Evolutionary conservation across 2,888 invertebrate genomes (phyloP).

Genomic region (Priocnemis perturbator): DNA sequence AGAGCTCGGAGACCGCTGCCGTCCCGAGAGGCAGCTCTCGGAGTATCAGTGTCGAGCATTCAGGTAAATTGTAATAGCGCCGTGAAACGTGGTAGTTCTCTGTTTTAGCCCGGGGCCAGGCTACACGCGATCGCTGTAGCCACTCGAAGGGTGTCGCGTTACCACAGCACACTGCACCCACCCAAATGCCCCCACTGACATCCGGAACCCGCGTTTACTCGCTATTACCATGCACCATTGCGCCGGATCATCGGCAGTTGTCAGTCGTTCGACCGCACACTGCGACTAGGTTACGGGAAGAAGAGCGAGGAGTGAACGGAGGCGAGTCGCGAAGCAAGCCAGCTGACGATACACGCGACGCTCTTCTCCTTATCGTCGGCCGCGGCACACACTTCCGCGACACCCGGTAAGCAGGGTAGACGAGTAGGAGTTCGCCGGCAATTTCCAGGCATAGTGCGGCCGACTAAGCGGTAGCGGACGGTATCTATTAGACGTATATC

Average conservation of each 20-base stretch:
- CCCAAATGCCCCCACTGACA: constrained; percentile 23
- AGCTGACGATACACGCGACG: not conserved
- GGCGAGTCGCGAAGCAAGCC: not conserved
- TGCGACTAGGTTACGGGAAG: no score
- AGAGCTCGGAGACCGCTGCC: no score
- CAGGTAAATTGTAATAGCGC: constrained; percentile 29
- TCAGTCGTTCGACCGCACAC: no score
- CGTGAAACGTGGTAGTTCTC: constrained; percentile 33
- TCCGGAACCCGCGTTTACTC: constrained; percentile 17
- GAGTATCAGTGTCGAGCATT: constrained; percentile 21
- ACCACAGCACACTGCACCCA: constrained; percentile 26
- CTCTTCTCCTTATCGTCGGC: constrained; percentile 7
- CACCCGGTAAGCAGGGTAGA: constrained; percentile 25
- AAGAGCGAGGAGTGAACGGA: not conserved
- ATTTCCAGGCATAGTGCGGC: constrained; percentile 40
- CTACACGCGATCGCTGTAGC: constrained; percentile 24
- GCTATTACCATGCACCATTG: no score
- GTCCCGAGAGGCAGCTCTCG: no score
- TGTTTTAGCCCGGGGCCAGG: constrained; percentile 18
- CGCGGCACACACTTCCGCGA: constrained; percentile 29
- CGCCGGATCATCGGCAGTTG: no score
- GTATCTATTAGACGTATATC: constrained; percentile 65
- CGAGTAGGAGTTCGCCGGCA: constrained; percentile 34
- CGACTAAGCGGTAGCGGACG: constrained; percentile 57
- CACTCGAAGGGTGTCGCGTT: constrained; percentile 29